Evolutionary conservation across 2,797 vertebrate species (phyloP), one percentile per base, ranked within the genome.

Genomic region (Babyrousa celebensis): DNA sequence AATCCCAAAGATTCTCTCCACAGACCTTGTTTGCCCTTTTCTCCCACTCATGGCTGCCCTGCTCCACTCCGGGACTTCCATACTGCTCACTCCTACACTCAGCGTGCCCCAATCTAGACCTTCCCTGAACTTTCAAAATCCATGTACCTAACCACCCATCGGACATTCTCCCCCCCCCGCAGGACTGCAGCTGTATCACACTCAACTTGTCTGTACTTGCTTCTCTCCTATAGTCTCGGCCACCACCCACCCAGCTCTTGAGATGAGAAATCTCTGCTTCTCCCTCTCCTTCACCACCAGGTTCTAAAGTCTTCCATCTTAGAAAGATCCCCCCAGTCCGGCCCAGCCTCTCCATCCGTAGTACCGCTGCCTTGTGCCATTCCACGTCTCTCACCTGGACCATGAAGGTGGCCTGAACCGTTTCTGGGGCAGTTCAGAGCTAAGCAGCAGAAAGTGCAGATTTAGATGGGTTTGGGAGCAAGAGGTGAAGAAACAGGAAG

Each of bases 401-500:
- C 29, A 1, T 5, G 54, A 75, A 32, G 15, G 15, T 32, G 29
- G 2, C 62, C 48, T 62, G 25, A 54, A 12, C 17, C 8, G 29
- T 87, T 70, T 78, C 48, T 72, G 56, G n/a, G 43, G 32, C 48
- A 17, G 54, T 79, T 65, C 56, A 68, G 71, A 75, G 32, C 52
- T 58, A 78, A 85, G 60, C 36, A 54, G 63, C 62, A 72, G 60
- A 54, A 88, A 67, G 32, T 94, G 56, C 20, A 58, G 60, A n/a
- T 48, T 71, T 58, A 72, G 65, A 71, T n/a, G n/a, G 23, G 5
- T 75, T 58, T 14, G 29, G 18, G 4, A 4, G 18, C 12, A 18
- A 10, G 23, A 56, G 48, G 68, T 56, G 32, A 89, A 86, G 23
- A 93, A 80, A 91, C 5, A 21, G 83, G 58, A 86, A 94, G 29